Percentiles rank a stretch among this genome's conserved stretches.
Evolutionary conservation across 2,113 vertebrate species (phyloP).

Genomic region (Prolemur simus): DNA sequence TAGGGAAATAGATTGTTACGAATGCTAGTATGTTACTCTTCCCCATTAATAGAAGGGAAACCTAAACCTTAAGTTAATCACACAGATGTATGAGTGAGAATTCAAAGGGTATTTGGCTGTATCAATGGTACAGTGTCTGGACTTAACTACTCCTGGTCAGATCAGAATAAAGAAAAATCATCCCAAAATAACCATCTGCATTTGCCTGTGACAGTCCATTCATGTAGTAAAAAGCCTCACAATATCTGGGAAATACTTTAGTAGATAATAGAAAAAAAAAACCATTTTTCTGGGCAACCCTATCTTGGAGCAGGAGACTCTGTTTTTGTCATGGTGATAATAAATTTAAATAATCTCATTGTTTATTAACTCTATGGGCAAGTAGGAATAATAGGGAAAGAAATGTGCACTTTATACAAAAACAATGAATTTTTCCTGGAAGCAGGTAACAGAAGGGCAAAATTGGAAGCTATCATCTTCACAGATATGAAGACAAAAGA

Average conservation of each 20-base stretch:
- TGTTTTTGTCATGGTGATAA: neutral
- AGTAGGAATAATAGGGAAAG: neutral
- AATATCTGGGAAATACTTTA: neutral
- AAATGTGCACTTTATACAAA: conserved; percentile 15
- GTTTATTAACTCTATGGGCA: neutral
- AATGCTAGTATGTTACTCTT: neutral
- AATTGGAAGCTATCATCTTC: conserved; percentile 19
- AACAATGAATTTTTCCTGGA: neutral
- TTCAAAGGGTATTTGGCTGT: neutral
- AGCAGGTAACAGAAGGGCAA: neutral
- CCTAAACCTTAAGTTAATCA: neutral
- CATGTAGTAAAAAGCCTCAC: neutral
- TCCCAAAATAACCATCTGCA: neutral
- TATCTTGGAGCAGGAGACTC: neutral
- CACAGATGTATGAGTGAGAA: neutral
- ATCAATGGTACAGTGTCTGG: neutral
- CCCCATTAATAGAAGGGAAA: neutral
- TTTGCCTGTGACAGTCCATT: neutral
- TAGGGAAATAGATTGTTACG: neutral
- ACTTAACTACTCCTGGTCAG: neutral
- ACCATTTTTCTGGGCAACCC: neutral
- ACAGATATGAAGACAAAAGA: conserved; percentile 7
- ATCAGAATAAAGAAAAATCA: neutral
- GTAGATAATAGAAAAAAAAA: neutral
- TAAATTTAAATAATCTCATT: conserved; percentile 43